Evolutionary conservation across 2,888 invertebrate genomes (phyloP), one percentile per base, ranked within the genome.

Genomic region (Bugulina stolonifera): DNA sequence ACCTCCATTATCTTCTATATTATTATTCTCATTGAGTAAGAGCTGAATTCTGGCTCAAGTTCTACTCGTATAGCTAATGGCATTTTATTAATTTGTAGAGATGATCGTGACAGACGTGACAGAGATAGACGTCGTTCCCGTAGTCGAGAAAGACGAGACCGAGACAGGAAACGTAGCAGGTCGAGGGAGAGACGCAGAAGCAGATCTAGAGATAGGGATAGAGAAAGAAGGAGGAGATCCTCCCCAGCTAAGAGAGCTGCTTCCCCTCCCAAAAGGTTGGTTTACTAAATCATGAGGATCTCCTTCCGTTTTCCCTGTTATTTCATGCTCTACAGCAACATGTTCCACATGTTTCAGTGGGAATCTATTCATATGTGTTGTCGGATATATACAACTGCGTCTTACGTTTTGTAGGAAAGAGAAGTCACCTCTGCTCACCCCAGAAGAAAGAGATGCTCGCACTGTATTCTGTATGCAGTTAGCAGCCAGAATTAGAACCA

Each of bases 381-480:
- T 43, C 43, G 18, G 18, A 43, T 43, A 43, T 43, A n/a, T n/a
- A n/a, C n/a, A n/a, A n/a, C n/a, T n/a, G n/a, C n/a, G n/a, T n/a
- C n/a, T n/a, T n/a, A n/a, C n/a, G 57, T 25, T 18, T 73, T 73
- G 72, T 10, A 54, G 69, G 1, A 52, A 73, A 18, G 69, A 69
- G 22, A 77, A 78, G 23, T 75, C 76, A 34, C 77, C 79, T 32
- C 85, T 85, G 69, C 72, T 98, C 73, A 93, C 95, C 69, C 93
- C 97, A 0, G 99, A 99, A 85, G 99, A 99, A 85, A 88, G 98
- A 75, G 99, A 99, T 88, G 91, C 95, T n/a, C 89, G 99, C 54
- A 99, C 99, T 64, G 94, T 99, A 2, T 98, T 99, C 85, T 96
- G 96, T 82, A 97, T 99, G 94, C 99, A 99, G 86, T 86, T 99